Percentiles rank a stretch among this genome's conserved stretches.
Evolutionary conservation across 1,140 invertebrate genomes (phyloP).

Genomic region (Meloidogyne floridensis): DNA sequence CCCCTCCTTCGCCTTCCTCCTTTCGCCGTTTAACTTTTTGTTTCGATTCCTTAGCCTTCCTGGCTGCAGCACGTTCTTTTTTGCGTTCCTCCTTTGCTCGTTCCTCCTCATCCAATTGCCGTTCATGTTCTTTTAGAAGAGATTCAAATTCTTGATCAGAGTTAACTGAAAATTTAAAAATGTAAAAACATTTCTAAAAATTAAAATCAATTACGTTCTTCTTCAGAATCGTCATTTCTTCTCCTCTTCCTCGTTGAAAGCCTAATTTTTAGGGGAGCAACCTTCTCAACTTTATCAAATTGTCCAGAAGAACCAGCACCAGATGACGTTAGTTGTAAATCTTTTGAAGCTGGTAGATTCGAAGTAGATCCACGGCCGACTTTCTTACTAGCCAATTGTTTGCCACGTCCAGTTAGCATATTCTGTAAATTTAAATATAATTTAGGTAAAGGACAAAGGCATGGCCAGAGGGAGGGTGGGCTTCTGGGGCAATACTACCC

Average conservation of each 20-base stretch:
- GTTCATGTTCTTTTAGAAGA: slow-evolving; percentile 45
- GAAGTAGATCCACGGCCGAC: slow-evolving; percentile 8
- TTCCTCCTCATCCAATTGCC: slow-evolving; percentile 46
- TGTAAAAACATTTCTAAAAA: too few species aligned
- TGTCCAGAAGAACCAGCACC: background rate
- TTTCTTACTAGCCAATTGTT: slow-evolving; percentile 26
- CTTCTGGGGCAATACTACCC: too few species aligned
- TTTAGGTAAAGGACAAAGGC: too few species aligned
- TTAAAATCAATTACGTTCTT: slow-evolving; percentile 32
- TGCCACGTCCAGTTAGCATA: slow-evolving; percentile 26
- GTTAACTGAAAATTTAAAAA: slow-evolving; percentile 33
- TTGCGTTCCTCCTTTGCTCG: slow-evolving; percentile 51
- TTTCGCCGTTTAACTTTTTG: slow-evolving; percentile 77
- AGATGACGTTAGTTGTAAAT: background rate
- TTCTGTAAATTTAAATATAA: background rate
- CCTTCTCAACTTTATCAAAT: slow-evolving; percentile 33
- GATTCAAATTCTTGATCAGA: slow-evolving; percentile 48
- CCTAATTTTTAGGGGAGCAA: slow-evolving; percentile 48
- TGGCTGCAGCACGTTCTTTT: slow-evolving; percentile 36
- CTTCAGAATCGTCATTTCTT: slow-evolving; percentile 45
- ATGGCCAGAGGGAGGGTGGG: too few species aligned
- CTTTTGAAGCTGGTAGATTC: background rate
- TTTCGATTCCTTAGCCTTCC: slow-evolving; percentile 29
- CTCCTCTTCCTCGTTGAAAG: slow-evolving; percentile 44
- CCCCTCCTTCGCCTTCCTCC: slow-evolving; percentile 91